phyloP scores from a whole-genome alignment of 2,888 invertebrate species.

The Marronus borbonicus region DNA sequence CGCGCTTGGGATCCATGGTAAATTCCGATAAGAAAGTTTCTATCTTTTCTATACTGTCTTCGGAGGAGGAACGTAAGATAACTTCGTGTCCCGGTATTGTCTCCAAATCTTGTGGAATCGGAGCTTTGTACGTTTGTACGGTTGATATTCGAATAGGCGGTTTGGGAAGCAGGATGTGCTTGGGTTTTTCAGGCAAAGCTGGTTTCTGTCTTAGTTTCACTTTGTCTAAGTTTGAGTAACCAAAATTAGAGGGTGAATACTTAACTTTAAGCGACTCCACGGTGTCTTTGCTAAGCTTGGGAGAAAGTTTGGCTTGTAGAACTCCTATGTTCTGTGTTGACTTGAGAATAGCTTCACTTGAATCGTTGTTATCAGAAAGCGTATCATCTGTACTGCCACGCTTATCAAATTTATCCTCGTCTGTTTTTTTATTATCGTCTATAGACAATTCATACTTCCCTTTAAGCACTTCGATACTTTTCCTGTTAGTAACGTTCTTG shows the following conservation, averaged over 20 bases:
- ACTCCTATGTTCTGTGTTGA: slow-evolving; percentile 51
- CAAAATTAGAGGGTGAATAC: slow-evolving; percentile 63
- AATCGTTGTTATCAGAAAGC: background rate
- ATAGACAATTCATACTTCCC: slow-evolving; percentile 51
- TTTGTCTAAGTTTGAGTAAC: slow-evolving; percentile 56
- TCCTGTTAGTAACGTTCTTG: slow-evolving; percentile 46
- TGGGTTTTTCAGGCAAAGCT: slow-evolving; percentile 30
- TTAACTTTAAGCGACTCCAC: slow-evolving; percentile 58
- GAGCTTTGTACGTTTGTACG: slow-evolving; percentile 34
- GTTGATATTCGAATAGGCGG: slow-evolving; percentile 45
- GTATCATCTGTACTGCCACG: background rate
- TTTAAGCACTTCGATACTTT: slow-evolving; percentile 54
- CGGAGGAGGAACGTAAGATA: slow-evolving; percentile 61
- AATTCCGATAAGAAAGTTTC: slow-evolving; percentile 63
- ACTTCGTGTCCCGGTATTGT: slow-evolving; percentile 54
- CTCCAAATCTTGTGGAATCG: slow-evolving; percentile 51
- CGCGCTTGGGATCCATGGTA: slow-evolving; percentile 51
- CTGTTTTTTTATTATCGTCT: background rate
- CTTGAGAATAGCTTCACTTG: slow-evolving; percentile 38
- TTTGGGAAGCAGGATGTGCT: slow-evolving; percentile 15
- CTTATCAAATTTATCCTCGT: background rate
- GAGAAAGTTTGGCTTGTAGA: slow-evolving; percentile 52
- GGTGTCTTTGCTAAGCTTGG: slow-evolving; percentile 58
- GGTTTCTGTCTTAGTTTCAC: slow-evolving; percentile 34
- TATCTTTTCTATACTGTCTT: slow-evolving; percentile 64